Evolutionary conservation across 2,797 vertebrate genomes (phyloP), one percentile per base, ranked within the genome.

Genomic region (Acanthornis magna): DNA sequence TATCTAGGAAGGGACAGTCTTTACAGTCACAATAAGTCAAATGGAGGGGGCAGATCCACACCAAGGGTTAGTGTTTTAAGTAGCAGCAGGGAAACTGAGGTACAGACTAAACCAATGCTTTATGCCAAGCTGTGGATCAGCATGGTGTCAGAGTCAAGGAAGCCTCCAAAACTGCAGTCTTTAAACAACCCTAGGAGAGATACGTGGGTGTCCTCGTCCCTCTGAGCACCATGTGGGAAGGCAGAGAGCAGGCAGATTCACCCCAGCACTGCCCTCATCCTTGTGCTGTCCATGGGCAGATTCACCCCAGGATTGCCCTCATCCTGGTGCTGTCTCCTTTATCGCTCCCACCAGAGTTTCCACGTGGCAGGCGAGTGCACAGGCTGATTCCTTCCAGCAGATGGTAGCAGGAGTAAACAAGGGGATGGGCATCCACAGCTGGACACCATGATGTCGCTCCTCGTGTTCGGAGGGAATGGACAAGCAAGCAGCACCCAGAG

Each of bases 351-450:
- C 5, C 38, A 25, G n/a, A n/a, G 30, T 53, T 76, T 81, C 38
- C 20, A 1, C 6, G 18, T 4, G 14, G 63, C 2, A 2, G 54
- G 27, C 7, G 4, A 58, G 63, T 2, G 78, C 60, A 25, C 65
- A 92, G 88, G 36, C 89, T 76, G 58, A 96, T 95, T 97, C 96
- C 79, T 95, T 96, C 96, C 95, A 96, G 93, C 65, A 96, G 96
- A 76, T 95, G 95, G 96, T 93, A 94, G 97, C 92, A 96, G 94
- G 83, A 67, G 62, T 61, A 95, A 93, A 89, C 18, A 16, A 91
- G 95, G 94, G 85, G 84, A 85, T 2, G 3, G 72, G n/a, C 13
- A 6, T 68, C 76, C 54, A 12, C 32, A 0, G 45, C 32, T 2
- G 13, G 73, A 67, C 50, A 8, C 34, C 0, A 0, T 4, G 1